Base-by-base conservation (phyloP, 2,888 invertebrate species). In the Cenopis cana region DNA sequence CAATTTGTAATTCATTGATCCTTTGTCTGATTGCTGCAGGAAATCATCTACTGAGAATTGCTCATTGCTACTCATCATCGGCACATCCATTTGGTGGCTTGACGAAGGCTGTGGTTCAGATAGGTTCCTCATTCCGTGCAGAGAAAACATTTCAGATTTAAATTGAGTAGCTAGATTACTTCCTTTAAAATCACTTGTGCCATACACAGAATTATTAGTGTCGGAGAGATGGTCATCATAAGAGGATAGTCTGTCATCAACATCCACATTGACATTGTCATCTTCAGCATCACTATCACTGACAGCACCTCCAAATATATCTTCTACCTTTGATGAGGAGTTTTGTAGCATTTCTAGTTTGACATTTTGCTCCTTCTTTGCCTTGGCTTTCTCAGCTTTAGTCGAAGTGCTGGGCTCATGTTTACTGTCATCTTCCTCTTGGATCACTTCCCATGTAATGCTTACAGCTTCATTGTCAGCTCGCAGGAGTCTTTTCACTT, bases 381-480 rank as follows among this genome's bases (percentile, higher is more conserved):
- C 49, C 68, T 79, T 81, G 38, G 66, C 74, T 69, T 77, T 82
- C 11, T 80, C 82, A 54, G 76, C 68, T 74, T 78, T 76, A 17
- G 36, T 67, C 65, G 76, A 72, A 36, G 76, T 76, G 49, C 75
- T 73, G n/a, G 80, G 70, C 50, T 81, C 84, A 62, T 75, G 77
- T 76, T 88, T 88, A 1, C 79, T 89, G 73, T 97, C 96, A 76
- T 97, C 96, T 81, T 97, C 97, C 87, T 97, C 97, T 76, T 96
- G 96, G 50, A 97, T 96, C 0, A 98, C 96, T 85, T 98, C 97
- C 95, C 96, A 98, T 73, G 96, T 96, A 0, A 97, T 96, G 80
- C 95, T 95, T 0, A 96, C 96, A 2, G 98, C 98, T 83, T 98
- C 98, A 81, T 97, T 97, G 85, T 98, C 98, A 18, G 95, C 95